These are phyloP conservation scores for Eupithecia inturbata DNA, from an alignment of 2,888 invertebrate genomes.

Conservation along the genomic window DNA sequence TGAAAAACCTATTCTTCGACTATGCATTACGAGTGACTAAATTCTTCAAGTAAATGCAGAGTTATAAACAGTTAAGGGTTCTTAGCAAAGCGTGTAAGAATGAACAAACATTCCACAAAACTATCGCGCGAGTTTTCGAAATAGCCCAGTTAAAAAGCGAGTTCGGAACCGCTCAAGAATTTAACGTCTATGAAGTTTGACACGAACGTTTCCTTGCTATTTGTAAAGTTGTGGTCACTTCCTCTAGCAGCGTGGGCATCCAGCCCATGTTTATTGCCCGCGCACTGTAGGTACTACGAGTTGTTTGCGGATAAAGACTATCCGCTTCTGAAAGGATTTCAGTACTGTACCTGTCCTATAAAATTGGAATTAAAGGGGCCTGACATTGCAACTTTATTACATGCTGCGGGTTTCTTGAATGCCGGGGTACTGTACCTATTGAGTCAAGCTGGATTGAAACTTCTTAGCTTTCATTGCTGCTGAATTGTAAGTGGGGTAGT, in stretches of 20 bases:
- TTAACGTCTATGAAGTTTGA: conserved; percentile 32
- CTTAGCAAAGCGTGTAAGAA: conserved; percentile 6
- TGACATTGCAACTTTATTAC: conserved; percentile 35
- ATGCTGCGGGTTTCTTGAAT: conserved; percentile 28
- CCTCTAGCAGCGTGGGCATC: conserved; percentile 25
- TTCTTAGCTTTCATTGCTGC: conserved; percentile 31
- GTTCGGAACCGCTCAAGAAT: conserved; percentile 30
- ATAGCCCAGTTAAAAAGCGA: conserved; percentile 24
- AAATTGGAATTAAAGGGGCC: conserved; percentile 37
- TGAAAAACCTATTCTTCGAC: background rate
- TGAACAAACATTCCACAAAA: conserved; percentile 19
- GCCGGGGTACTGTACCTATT: conserved; percentile 16
- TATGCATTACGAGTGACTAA: conserved; percentile 2
- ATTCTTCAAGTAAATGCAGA: background rate
- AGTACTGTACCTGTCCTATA: conserved; percentile 41
- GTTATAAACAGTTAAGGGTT: background rate
- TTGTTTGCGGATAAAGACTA: conserved; percentile 46
- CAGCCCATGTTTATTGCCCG: conserved; percentile 38
- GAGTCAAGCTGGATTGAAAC: conserved; percentile 26
- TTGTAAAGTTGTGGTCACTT: conserved; percentile 36
- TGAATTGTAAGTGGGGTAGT: conserved; percentile 10
- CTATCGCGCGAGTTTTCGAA: conserved; percentile 20
- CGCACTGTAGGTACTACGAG: conserved; percentile 29
- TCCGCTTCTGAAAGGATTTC: conserved; percentile 44
- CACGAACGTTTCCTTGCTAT: conserved; percentile 33